Evolutionary conservation across 2,797 vertebrate genomes (phyloP), one percentile per base, ranked within the genome.

Genomic region (Sebastes iracundus): DNA sequence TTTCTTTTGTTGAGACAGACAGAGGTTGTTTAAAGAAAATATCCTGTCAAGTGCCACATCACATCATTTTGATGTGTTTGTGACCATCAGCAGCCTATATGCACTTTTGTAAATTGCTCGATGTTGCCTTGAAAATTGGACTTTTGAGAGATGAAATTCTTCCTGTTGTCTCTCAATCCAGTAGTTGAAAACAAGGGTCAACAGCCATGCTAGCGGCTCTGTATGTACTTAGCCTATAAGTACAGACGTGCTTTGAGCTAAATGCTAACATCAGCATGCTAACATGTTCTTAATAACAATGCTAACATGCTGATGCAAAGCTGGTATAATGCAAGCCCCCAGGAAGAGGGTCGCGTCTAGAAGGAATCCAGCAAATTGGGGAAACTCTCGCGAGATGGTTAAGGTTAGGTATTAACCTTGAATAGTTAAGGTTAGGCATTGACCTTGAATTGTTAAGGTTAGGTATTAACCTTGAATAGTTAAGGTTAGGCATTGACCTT

Each of bases 391-490:
- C 38, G 1, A 46, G 16, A 46, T 42, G 38, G 6, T 16, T 42
- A 49, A 49, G 2, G 42, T 49, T 49, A 49, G 16, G 16, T 0
- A 8, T 46, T 46, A 1, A 46, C 42, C 42, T 16, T 3, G 14
- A 46, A 46, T 46, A 6, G 14, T 18, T 46, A 46, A 46, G 16
- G 16, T 46, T 46, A 46, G 14, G 16, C 1, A 42, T 42, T 42
- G 0, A 16, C 38, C 38, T 42, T 1, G 6, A 16, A 42, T 42
- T 0, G 38, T 3, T 42, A 16, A 42, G 38, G 38, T 42, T 42
- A 42, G 6, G 38, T 0, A 16, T 42, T 42, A 0, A 42, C 5
- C 38, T 6, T 0, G 14, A 16, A 42, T 42, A 1, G 38, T 16
- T 42, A 14, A 42, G 38, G 38, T 42, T 4, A 42, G 38, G 38